phyloP scores from a whole-genome alignment of 2,113 vertebrate genomes.

The Triplophysa dalaica region DNA sequence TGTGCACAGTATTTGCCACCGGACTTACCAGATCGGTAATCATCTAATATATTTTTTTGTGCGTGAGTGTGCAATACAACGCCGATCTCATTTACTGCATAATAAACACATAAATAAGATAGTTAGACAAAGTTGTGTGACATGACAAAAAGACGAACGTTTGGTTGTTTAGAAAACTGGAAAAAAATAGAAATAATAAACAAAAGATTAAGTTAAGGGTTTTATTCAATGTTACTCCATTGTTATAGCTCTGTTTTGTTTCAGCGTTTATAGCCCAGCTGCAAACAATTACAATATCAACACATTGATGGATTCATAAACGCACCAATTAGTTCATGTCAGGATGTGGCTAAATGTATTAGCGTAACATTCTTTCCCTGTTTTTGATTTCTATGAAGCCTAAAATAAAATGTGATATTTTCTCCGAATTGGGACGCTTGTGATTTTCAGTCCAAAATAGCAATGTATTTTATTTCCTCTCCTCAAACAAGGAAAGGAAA shows the following conservation, averaged over 20 bases:
- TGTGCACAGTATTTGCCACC: no score
- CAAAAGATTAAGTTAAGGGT: neutral
- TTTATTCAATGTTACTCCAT: slow-evolving; percentile 9
- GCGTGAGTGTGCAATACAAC: no score
- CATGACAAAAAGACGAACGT: neutral
- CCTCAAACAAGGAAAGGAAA: slow-evolving; percentile 28
- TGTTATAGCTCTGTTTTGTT: neutral
- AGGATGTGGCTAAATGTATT: slow-evolving; percentile 38
- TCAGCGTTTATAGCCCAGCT: slow-evolving; percentile 42
- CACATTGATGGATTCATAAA: slow-evolving; percentile 42
- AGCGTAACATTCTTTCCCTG: slow-evolving; percentile 35
- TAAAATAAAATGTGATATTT: slow-evolving; percentile 10
- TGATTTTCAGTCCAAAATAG: slow-evolving; percentile 14
- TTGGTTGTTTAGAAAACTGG: neutral
- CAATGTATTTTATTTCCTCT: slow-evolving; percentile 21
- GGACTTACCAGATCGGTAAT: no score
- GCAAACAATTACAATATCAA: slow-evolving; percentile 52
- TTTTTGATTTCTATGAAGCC: neutral
- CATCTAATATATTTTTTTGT: no score
- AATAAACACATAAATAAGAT: neutral
- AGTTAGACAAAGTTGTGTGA: neutral
- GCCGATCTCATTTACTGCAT: neutral
- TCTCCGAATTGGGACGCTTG: neutral
- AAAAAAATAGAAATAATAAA: neutral
- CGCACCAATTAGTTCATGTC: slow-evolving; percentile 30